Evolutionary conservation across 2,888 invertebrate species (phyloP), one percentile per base, ranked within the genome.

Genomic region (Diarsia mendica): DNA sequence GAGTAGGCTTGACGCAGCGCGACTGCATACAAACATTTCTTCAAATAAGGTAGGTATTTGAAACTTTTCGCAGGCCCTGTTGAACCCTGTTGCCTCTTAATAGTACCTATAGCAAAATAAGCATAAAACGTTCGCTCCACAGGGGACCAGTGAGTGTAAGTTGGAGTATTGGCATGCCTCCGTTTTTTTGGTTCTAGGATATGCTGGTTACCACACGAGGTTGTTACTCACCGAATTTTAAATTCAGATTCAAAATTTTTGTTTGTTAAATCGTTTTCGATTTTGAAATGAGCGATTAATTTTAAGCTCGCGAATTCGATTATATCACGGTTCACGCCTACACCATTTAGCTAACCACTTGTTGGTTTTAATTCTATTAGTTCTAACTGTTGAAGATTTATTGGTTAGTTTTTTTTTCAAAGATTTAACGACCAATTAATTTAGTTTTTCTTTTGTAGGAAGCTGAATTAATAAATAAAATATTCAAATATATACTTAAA

Each of bases 301-400:
- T 73, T 72, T 72, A 33, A 20, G n/a, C n/a, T 39, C 33, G 33
- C 15, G 10, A 33, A 9, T 39, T 23, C 33, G 4, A 33, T 53
- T 60, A 68, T 53, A 33, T 46, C 51, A 53, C 46, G 0, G 46
- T 72, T 53, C 18, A 33, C 46, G 18, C 23, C 3, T 9, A 39
- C 39, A 39, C 9, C 15, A 9, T 73, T 55, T 58, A 20, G 11
- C 8, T 48, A 20, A 23, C 23, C 15, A 51, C 6, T 51, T 64
- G 51, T 74, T 65, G 48, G 61, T 60, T 64, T 74, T 39, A 20
- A 48, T 73, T 3, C 3, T 23, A 39, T 53, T 63, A 63, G 15
- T 15, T 18, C 20, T 20, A 20, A 2, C 18, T 48, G 46, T n/a
- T 28, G n/a, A 46, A 28, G 15, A 61, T 15, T n/a, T 9, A 44